Conservation (phyloP, 2,113 vertebrate genomes). For the Sarotherodon lohbergeri region DNA sequence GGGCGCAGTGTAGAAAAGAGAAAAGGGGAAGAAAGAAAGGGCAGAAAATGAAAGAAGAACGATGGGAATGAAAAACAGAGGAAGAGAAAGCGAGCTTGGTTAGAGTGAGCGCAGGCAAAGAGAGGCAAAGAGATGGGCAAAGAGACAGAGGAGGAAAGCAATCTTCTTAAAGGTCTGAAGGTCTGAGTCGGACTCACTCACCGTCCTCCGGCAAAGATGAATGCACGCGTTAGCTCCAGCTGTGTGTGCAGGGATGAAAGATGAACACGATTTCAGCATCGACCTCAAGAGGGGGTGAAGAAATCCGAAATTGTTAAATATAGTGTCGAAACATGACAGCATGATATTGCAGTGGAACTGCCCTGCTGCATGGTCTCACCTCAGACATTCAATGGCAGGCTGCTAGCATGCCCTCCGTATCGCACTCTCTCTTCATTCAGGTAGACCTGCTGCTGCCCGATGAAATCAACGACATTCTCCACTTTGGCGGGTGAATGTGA, state of each 20-base stretch:
- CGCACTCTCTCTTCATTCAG: neutral
- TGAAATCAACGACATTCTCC: neutral
- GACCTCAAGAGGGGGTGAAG: constrained; percentile 8
- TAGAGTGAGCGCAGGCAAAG: neutral
- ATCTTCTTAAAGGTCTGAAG: constrained; percentile 55
- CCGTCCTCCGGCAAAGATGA: constrained; percentile 42
- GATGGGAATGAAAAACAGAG: neutral
- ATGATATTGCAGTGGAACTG: neutral
- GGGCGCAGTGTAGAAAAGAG: neutral
- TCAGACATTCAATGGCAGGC: neutral
- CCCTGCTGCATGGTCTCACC: neutral
- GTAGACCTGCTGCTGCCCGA: neutral
- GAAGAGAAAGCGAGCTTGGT: neutral
- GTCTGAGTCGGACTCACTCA: constrained; percentile 50
- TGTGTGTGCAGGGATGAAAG: constrained; percentile 30
- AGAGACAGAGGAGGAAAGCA: constrained; percentile 41
- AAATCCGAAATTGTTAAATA: constrained; percentile 19
- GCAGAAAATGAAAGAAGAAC: neutral
- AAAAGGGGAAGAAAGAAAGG: neutral
- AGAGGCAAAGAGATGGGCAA: constrained; percentile 19
- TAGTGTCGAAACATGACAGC: constrained; percentile 13
- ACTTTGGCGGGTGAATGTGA: neutral
- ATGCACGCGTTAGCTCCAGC: constrained; percentile 17
- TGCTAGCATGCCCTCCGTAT: neutral
- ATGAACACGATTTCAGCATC: constrained; percentile 38